phyloP scores from a whole-genome alignment of 2,888 invertebrate genomes.

The Achlya flavicornis region DNA sequence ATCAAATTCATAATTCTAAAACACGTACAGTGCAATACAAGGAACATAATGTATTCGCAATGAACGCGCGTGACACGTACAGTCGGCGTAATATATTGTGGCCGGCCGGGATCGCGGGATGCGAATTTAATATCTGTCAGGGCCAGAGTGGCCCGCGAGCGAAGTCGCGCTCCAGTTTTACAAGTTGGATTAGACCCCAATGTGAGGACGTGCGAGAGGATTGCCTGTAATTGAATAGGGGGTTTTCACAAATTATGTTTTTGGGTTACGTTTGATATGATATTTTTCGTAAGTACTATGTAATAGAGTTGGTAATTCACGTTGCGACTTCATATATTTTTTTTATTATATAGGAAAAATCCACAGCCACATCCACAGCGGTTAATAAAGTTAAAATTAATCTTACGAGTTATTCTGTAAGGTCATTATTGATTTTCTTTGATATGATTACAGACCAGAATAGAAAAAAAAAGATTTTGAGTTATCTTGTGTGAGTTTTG shows the following conservation, averaged over 20 bases:
- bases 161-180: slow-evolving; percentile 36
- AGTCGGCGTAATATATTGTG: slow-evolving; percentile 63
- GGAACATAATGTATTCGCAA: slow-evolving; percentile 30
- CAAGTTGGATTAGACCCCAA: slow-evolving; percentile 39
- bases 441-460: too few species aligned
- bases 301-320: too few species aligned
- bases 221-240: slow-evolving; percentile 13
- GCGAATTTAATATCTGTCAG: slow-evolving; percentile 82
- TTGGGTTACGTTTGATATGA: slow-evolving; percentile 16
- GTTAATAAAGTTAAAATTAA: too few species aligned
- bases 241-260: slow-evolving; percentile 14
- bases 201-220: slow-evolving; percentile 16
- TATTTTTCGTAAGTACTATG: background rate
- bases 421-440: too few species aligned
- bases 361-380: too few species aligned
- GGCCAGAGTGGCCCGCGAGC: slow-evolving; percentile 60
- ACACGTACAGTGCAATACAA: slow-evolving; percentile 7
- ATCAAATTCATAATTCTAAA: slow-evolving; percentile 5
- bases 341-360: too few species aligned
- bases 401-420: too few species aligned
- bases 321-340: too few species aligned
- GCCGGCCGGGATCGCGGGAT: slow-evolving; percentile 62
- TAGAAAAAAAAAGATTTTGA: too few species aligned
- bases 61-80: slow-evolving; percentile 33
- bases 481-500: too few species aligned